Conservation (phyloP, 1,140 invertebrate species). For the Musca domestica region DNA sequence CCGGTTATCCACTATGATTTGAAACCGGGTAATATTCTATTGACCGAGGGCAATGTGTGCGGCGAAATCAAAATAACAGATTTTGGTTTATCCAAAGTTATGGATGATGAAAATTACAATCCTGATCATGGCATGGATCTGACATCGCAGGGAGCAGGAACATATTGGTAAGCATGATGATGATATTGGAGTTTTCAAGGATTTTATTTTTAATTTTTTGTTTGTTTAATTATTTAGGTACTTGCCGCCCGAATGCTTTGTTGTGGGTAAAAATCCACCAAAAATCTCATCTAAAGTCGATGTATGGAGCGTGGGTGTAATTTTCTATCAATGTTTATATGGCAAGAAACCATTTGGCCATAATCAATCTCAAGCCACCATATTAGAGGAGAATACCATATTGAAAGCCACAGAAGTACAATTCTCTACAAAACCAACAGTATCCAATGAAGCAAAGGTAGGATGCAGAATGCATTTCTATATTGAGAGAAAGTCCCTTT, state of each 20-base stretch:
- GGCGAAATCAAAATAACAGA: constrained; percentile 99
- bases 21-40: constrained; percentile 88
- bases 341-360: constrained; percentile 98
- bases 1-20: constrained; percentile 99
- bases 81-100: constrained; percentile 98
- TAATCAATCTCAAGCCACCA: constrained; percentile 98
- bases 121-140: constrained; percentile 99
- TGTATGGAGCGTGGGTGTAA: constrained; percentile 99
- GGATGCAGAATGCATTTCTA: background rate
- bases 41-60: constrained; percentile 85
- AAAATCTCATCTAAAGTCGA: constrained; percentile 99
- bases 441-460: constrained; percentile 97
- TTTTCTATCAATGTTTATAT: constrained; percentile 99
- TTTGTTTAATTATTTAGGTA: constrained; percentile 65
- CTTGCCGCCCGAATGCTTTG: constrained; percentile 99
- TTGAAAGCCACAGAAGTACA: constrained; percentile 98
- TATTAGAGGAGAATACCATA: constrained; percentile 99
- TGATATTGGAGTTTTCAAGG: background rate
- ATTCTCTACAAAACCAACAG: constrained; percentile 97
- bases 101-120: constrained; percentile 99
- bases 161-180: constrained; percentile 83
- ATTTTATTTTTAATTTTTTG: background rate
- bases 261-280: constrained; percentile 97
- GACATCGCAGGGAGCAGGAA: constrained; percentile 98
- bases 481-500: background rate